Evolutionary conservation across 2,113 vertebrate genomes (phyloP).

Genomic region (Chlamydotis undulata): DNA sequence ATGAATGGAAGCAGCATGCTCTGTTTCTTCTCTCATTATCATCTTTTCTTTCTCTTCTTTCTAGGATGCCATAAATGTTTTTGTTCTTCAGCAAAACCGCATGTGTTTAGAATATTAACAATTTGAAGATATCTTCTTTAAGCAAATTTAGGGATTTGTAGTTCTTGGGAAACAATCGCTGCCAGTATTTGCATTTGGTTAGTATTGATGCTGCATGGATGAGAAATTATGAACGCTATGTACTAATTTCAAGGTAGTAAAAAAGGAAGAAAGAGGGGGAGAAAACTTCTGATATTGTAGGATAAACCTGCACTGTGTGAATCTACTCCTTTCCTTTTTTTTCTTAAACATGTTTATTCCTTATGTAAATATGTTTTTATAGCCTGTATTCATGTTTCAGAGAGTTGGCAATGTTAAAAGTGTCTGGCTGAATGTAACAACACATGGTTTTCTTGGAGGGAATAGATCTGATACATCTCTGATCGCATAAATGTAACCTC

Average conservation of each 20-base stretch:
- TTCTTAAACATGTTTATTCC: neutral
- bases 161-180: neutral
- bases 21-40: constrained; percentile 10
- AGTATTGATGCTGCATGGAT: neutral
- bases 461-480: neutral
- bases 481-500: neutral
- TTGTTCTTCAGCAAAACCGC: neutral
- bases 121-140: neutral
- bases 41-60: neutral
- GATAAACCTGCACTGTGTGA: neutral
- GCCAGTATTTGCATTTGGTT: neutral
- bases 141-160: neutral
- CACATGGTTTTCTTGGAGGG: neutral
- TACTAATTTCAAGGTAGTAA: neutral
- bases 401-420: neutral
- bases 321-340: neutral
- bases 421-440: neutral
- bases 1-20: constrained; percentile 66
- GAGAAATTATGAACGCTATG: neutral
- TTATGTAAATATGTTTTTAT: neutral
- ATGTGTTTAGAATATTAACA: neutral
- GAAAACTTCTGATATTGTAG: accelerated
- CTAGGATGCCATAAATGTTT: neutral
- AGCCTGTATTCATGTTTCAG: neutral
- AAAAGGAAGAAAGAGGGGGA: neutral